phyloP scores from a whole-genome alignment of 2,797 vertebrate genomes.

The Melanotaenia trifasciata region DNA sequence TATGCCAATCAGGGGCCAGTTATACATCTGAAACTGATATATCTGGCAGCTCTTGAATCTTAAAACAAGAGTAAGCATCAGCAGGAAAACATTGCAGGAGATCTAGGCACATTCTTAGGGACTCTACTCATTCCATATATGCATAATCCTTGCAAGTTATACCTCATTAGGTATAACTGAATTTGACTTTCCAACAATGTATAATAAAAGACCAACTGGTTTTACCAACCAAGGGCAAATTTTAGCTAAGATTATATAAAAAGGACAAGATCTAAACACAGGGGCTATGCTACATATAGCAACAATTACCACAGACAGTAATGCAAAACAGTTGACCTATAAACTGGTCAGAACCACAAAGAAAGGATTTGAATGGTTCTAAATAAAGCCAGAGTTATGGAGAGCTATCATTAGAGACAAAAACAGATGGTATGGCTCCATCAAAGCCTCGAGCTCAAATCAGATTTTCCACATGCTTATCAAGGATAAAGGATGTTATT shows the following conservation, averaged over 20 bases:
- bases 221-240: background rate
- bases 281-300: background rate
- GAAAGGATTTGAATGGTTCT: background rate
- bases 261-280: background rate
- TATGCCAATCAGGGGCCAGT: too few relatives aligned
- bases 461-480: background rate
- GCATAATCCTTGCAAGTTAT: background rate
- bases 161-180: background rate
- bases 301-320: background rate
- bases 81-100: background rate
- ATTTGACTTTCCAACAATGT: background rate
- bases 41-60: background rate
- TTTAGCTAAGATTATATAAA: background rate
- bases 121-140: background rate
- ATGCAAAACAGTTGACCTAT: background rate
- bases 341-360: background rate
- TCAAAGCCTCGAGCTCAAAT: slow-evolving; percentile 5
- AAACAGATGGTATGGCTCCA: slow-evolving; percentile 10
- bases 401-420: background rate
- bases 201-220: background rate
- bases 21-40: background rate
- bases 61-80: background rate
- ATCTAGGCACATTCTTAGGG: background rate
- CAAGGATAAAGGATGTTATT: background rate
- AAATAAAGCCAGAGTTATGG: background rate